Base-by-base conservation (phyloP, 92 coral and sea anemone species). In the Porites evermanni region DNA sequence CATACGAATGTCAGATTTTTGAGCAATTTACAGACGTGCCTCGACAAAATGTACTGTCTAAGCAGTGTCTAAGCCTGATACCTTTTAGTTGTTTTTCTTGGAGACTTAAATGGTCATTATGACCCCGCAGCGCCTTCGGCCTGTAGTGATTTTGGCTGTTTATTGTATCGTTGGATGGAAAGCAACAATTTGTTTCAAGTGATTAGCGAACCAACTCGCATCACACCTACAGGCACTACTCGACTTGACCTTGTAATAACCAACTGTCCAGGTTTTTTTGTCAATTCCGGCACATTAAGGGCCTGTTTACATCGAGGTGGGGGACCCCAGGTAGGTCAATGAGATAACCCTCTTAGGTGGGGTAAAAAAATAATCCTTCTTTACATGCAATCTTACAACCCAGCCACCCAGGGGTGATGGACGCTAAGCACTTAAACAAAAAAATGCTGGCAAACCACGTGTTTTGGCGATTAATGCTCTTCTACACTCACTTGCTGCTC, bases 41-140 rank as follows among this genome's bases (percentile, higher is more conserved):
- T 53, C 12, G 60, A 24, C 65, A 12, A 53, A 53, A 53, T 53
- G 12, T 53, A 8, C 59, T 29, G 32, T 29, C 32, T 29, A 29
- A 29, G 32, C 32, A 29, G 32, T 29, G 12, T 64, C 67, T 8
- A 64, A 64, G 67, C 67, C 89, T 72, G 67, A 79, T 12, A 77
- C 75, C 53, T 29, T 29, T 74, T 68, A 50, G 74, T 86, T 53
- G 84, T 78, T 29, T 53, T 84, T n/a, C 73, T 73, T 9, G 81
- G 59, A 23, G 88, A 84, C n/a, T 47, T 79, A 51, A 79, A 66
- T 67, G 84, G 64, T 67, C 76, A 80, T 80, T 80, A 80, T 65
- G 84, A 80, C 53, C 18, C 75, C 38, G 2, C 53, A 53, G 67
- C n/a, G 60, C 75, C 65, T 8, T 80, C 76, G 11, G 64, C 50